Base-by-base conservation (phyloP, 1,140 invertebrate genomes). In the Drosophila punjabiensis region DNA sequence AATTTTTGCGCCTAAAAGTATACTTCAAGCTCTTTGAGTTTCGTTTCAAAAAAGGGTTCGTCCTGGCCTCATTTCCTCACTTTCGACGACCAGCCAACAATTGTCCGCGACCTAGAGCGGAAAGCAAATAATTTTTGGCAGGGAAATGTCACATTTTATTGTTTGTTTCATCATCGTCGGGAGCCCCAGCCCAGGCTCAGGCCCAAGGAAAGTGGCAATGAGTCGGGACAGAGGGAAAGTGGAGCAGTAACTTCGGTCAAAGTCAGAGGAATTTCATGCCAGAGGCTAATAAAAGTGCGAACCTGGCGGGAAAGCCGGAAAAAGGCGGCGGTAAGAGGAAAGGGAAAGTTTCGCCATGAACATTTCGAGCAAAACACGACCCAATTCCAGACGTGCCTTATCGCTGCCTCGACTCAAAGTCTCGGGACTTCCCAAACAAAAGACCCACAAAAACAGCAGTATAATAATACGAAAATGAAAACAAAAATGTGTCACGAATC, bases 331-430 rank as follows among this genome's bases (percentile, higher is more conserved):
- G 9, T 7, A 16, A 28, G 18, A 9, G 67, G 37, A 68, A 32
- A 28, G 52, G 61, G 61, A 65, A 78, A 79, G 65, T 79, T 71
- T 50, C 16, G 30, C 66, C 66, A 63, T 70, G 66, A 67, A 78
- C 67, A 70, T 79, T 79, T 71, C 59, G 41, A 56, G 65, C 64
- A 62, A 64, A 78, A 58, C 76, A 63, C 85, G 84, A 88, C 84
- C 84, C 78, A 85, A 89, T 89, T 89, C 81, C 81, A 90, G 81
- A 79, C 85, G 81, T 89, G 81, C 85, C 85, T 89, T 85, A 89
- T 85, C 84, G 83, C 65, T 32, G 64, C 50, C 50, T 48, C 14
- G 68, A n/a, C 70, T 61, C 45, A 20, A 32, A 67, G 65, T 39
- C 52, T 59, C 65, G 68, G 47, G 70, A 73, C 45, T 73, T 53